Conservation (phyloP, 1,140 invertebrate genomes). For the Procambarus clarkii region DNA sequence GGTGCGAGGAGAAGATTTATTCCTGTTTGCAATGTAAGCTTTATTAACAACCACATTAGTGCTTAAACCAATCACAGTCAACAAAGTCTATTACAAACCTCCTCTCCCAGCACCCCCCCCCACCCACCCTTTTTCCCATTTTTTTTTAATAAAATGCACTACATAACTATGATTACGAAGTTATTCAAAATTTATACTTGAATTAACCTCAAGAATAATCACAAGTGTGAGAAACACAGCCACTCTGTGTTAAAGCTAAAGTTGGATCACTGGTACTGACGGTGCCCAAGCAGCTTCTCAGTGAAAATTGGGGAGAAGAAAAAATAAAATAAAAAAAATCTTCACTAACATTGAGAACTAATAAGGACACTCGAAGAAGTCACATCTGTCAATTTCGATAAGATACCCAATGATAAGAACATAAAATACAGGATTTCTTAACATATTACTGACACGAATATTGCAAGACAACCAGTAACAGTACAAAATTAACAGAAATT, state of each 20-base stretch:
- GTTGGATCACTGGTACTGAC: conserved; percentile 29
- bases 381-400: conserved; percentile 6
- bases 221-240: conserved; percentile 33
- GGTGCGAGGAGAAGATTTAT: neutral
- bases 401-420: conserved; percentile 8
- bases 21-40: conserved; percentile 14
- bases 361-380: conserved; percentile 46
- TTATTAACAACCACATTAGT: neutral
- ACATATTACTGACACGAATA: neutral
- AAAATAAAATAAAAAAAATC: neutral
- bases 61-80: neutral
- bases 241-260: conserved; percentile 56
- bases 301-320: neutral
- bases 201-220: conserved; percentile 21
- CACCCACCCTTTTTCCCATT: neutral
- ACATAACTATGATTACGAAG: conserved; percentile 5
- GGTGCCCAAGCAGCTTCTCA: conserved; percentile 18
- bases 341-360: neutral
- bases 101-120: neutral
- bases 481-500: neutral
- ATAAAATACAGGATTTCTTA: neutral
- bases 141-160: neutral
- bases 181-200: conserved; percentile 5
- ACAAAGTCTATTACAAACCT: conserved; percentile 10
- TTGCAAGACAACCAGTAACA: neutral